Percentiles rank a stretch among this genome's conserved stretches.
Conservation (phyloP, 2,113 vertebrate genomes). For the Chiloscyllium plagiosum region DNA sequence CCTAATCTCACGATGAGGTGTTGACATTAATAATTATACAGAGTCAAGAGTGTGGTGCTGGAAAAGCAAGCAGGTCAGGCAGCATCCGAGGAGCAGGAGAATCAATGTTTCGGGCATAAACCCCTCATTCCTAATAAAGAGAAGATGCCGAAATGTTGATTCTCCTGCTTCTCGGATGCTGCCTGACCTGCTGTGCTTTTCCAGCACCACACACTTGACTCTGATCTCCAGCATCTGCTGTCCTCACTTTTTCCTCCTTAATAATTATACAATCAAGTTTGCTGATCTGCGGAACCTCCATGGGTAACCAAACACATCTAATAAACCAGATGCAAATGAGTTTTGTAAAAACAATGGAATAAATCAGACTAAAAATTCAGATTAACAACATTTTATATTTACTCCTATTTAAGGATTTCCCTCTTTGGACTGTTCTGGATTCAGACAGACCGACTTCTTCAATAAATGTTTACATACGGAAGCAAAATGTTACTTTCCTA, state of each 20-base stretch:
- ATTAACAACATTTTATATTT: neutral
- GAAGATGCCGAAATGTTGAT: too few species aligned
- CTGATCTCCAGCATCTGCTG: too few species aligned
- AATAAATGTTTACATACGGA: neutral
- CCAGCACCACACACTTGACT: too few species aligned
- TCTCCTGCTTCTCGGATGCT: too few species aligned
- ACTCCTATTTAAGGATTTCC: neutral
- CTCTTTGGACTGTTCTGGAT: neutral
- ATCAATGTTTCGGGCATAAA: too few species aligned
- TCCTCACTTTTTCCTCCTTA: neutral
- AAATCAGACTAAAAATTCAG: neutral
- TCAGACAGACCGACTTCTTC: neutral
- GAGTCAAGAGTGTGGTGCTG: too few species aligned
- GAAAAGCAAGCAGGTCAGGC: too few species aligned
- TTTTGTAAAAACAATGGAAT: neutral
- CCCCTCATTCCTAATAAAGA: too few species aligned
- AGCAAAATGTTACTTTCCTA: neutral
- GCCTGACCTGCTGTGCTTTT: too few species aligned
- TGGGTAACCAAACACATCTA: neutral
- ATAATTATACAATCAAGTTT: neutral
- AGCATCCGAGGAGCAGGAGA: too few species aligned
- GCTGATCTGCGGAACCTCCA: neutral
- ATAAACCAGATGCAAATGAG: neutral
- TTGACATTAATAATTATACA: neutral
- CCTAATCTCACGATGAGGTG: neutral